phyloP scores from a whole-genome alignment of 2,888 invertebrate genomes.

The Diarsia dahlii region DNA sequence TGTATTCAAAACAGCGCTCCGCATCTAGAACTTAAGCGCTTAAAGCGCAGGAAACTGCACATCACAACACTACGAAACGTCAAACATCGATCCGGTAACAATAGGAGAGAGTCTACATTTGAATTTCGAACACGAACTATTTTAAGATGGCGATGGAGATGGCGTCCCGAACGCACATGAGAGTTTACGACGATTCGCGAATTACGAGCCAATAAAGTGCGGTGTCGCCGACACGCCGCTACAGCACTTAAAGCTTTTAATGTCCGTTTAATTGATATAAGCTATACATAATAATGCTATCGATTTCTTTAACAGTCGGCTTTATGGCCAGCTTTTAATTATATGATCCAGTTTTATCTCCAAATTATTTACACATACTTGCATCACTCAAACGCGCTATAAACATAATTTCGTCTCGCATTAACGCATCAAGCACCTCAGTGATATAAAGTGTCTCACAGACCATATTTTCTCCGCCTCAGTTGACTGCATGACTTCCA shows the following conservation, averaged over 20 bases:
- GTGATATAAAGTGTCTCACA: constrained; percentile 33
- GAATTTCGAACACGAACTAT: constrained; percentile 79
- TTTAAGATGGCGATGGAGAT: constrained; percentile 73
- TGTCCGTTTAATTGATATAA: constrained; percentile 81
- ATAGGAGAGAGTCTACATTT: constrained; percentile 71
- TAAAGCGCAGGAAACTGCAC: constrained; percentile 70
- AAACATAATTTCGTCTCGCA: constrained; percentile 50
- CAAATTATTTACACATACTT: constrained; percentile 62
- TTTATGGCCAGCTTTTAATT: constrained; percentile 66
- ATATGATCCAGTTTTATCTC: constrained; percentile 58
- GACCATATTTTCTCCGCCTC: constrained; percentile 43
- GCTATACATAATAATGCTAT: constrained; percentile 69
- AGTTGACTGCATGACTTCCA: constrained; percentile 56
- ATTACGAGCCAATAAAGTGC: constrained; percentile 82
- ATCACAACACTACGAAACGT: constrained; percentile 71
- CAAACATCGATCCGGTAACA: constrained; percentile 72
- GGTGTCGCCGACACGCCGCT: constrained; percentile 78
- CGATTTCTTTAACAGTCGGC: constrained; percentile 62
- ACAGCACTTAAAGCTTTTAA: constrained; percentile 79
- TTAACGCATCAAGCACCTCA: constrained; percentile 40
- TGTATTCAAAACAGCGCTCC: constrained; percentile 59
- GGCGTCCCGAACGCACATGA: constrained; percentile 77
- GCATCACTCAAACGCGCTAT: constrained; percentile 46
- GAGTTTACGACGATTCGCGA: constrained; percentile 82
- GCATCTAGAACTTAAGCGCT: constrained; percentile 45